Percentiles rank a stretch among this genome's conserved stretches.
These are phyloP conservation scores for Protodeltote pygarga DNA, from an alignment of 2,888 invertebrate genomes.

Conservation along the genomic window DNA sequence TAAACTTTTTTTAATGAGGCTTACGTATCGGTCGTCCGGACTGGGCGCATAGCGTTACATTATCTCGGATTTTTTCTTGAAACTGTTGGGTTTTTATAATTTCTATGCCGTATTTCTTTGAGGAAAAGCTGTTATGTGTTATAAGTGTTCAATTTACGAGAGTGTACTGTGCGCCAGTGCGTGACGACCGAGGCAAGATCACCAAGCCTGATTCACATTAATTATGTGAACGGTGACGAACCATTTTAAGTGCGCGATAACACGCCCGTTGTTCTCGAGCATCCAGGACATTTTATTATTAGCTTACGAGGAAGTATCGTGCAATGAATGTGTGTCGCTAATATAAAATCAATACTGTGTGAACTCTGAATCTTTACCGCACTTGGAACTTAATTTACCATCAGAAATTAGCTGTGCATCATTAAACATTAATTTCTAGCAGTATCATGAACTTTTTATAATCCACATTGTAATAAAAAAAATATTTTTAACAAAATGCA, in stretches of 20 bases:
- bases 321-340: constrained; percentile 51
- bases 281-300: constrained; percentile 49
- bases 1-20: constrained; percentile 80
- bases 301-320: constrained; percentile 47
- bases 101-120: constrained; percentile 38
- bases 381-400: constrained; percentile 11
- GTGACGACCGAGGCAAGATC: constrained; percentile 67
- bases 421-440: constrained; percentile 4
- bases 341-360: constrained; percentile 78
- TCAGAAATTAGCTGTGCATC: constrained; percentile 9
- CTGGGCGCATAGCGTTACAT: constrained; percentile 65
- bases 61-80: constrained; percentile 56
- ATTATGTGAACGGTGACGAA: constrained; percentile 84
- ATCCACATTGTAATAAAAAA: constrained; percentile 11
- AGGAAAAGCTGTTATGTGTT: constrained; percentile 32
- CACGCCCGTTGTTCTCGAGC: constrained; percentile 66
- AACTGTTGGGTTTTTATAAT: constrained; percentile 49
- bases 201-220: constrained; percentile 77
- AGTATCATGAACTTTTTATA: constrained; percentile 6
- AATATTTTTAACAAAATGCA: constrained; percentile 42
- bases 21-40: constrained; percentile 75
- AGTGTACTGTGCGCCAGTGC: constrained; percentile 56
- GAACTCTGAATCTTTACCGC: constrained; percentile 36
- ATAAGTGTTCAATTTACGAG: constrained; percentile 45
- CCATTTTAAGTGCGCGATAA: constrained; percentile 81